A percentile compares a stretch with the other conserved stretches of the same genome.
These are phyloP conservation scores for Choristoneura rosaceana DNA, from an alignment of 2,888 invertebrate species.

Conservation along the genomic window DNA sequence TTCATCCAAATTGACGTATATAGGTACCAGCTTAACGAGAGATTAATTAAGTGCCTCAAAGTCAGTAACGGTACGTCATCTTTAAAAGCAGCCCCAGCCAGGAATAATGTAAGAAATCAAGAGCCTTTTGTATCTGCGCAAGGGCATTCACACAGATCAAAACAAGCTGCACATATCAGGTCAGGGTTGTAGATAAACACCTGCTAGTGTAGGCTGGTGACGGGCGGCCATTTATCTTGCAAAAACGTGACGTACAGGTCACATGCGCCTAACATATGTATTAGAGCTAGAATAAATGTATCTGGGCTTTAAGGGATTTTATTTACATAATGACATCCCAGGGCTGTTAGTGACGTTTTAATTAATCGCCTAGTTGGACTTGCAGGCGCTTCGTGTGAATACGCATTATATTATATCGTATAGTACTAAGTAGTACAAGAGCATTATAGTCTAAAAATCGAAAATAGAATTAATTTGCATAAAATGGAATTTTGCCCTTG, in stretches of 20 bases:
- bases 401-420: no score
- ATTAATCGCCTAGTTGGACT: conserved; percentile 14
- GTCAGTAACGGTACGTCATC: not conserved
- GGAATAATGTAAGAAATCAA: conserved; percentile 20
- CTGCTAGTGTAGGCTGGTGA: conserved; percentile 22
- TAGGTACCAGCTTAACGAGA: no score
- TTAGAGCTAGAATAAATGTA: conserved; percentile 31
- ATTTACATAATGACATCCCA: conserved; percentile 31
- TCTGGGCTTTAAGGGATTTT: conserved; percentile 33
- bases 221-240: conserved; percentile 27
- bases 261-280: conserved; percentile 34
- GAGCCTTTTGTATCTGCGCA: conserved; percentile 13
- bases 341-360: conserved; percentile 30
- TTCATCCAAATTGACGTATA: not conserved
- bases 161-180: conserved; percentile 24
- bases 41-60: not conserved
- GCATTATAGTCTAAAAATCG: no score
- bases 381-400: not conserved
- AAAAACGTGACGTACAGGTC: conserved; percentile 34
- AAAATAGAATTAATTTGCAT: no score
- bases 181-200: conserved; percentile 32
- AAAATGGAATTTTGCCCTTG: no score
- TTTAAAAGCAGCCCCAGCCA: not conserved
- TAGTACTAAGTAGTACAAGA: no score
- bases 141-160: conserved; percentile 27